A percentile compares a stretch with the other conserved stretches of the same genome.
Conservation (phyloP, 2,113 vertebrate genomes). For the Lycaon pictus region DNA sequence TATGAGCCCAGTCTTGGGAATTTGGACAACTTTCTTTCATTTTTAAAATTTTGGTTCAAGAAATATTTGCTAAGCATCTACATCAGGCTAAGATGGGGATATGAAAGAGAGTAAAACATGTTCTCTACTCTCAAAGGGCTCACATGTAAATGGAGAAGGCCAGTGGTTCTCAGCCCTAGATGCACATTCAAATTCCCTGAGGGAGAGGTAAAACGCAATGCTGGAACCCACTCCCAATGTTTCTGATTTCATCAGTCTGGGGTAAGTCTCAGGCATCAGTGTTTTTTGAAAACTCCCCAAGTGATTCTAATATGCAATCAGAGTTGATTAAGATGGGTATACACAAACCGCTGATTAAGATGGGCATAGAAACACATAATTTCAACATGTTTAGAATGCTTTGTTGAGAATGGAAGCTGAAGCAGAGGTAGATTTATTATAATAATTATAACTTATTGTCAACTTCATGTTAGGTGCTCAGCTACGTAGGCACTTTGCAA, state of each 20-base stretch:
- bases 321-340: background rate
- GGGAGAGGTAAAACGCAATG: background rate
- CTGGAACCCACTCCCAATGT: background rate
- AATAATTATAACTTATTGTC: background rate
- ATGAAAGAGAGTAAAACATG: background rate
- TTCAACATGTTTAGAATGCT: constrained; percentile 26
- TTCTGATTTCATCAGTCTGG: background rate
- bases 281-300: background rate
- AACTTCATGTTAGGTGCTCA: background rate
- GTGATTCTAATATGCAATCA: background rate
- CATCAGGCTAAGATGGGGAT: background rate
- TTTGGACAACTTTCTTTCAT: background rate
- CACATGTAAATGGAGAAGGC: background rate
- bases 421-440: background rate
- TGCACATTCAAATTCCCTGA: background rate
- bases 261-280: background rate
- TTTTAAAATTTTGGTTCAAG: background rate
- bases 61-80: background rate
- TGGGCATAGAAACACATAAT: background rate
- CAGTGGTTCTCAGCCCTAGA: background rate
- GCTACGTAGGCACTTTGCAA: background rate
- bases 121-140: background rate
- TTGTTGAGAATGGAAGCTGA: background rate
- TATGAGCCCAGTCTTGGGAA: background rate
- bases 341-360: background rate